Percentiles rank a stretch among this genome's conserved stretches.
Evolutionary conservation across 2,888 invertebrate genomes (phyloP).

Genomic region (Fragum sueziense): DNA sequence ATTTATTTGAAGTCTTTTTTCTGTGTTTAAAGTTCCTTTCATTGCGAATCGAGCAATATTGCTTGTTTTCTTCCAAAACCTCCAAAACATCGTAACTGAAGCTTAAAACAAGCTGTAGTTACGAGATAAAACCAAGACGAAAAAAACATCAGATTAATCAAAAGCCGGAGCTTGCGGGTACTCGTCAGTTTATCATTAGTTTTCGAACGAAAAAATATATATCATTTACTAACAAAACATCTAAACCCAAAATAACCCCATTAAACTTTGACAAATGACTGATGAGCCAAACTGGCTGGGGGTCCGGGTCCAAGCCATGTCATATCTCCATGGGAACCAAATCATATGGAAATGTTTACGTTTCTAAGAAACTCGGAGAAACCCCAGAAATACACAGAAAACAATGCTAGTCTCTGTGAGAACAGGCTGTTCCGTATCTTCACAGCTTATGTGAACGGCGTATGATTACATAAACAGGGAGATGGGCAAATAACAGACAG

Average conservation of each 20-base stretch:
- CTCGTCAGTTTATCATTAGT: too few species aligned
- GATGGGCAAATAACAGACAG: conserved; percentile 1
- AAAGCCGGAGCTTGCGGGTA: too few species aligned
- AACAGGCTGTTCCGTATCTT: background rate
- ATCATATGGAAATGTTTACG: conserved; percentile 21
- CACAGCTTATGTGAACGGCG: conserved; percentile 7
- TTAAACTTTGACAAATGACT: conserved; percentile 8
- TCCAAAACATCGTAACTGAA: too few species aligned
- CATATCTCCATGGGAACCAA: conserved; percentile 20
- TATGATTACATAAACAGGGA: conserved; percentile 20
- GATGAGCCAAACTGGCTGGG: conserved; percentile 18
- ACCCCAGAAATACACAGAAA: too few species aligned
- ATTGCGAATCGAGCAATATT: too few species aligned
- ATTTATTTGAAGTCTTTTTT: too few species aligned
- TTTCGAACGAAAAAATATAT: too few species aligned
- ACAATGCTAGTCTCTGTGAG: conserved; percentile 8
- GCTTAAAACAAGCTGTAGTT: too few species aligned
- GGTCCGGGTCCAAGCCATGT: conserved; percentile 6
- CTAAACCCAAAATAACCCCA: conserved; percentile 4
- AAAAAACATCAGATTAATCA: too few species aligned
- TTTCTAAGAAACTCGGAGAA: background rate
- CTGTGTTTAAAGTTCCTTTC: too few species aligned
- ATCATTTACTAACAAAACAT: conserved; percentile 10
- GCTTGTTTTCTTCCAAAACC: too few species aligned
- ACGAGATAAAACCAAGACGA: too few species aligned